A percentile compares a stretch with the other conserved stretches of the same genome.
These are phyloP conservation scores for Allolobophora icterica DNA, from an alignment of 2,888 invertebrate species.

Conservation along the genomic window DNA sequence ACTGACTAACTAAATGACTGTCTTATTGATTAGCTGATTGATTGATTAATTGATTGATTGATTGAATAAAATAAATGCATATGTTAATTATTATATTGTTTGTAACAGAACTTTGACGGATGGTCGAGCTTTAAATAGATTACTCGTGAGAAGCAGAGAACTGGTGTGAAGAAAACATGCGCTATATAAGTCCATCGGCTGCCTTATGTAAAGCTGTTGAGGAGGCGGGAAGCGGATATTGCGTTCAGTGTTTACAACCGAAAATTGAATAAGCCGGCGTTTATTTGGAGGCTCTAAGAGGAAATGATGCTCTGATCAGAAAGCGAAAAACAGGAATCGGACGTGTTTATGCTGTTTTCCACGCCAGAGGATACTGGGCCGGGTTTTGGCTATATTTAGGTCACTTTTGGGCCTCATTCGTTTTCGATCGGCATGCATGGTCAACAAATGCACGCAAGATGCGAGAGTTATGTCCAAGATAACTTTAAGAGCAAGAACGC, in stretches of 20 bases:
- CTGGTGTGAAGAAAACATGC: not conserved
- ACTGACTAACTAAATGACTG: too few relatives aligned
- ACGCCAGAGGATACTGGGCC: not conserved
- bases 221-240: not conserved
- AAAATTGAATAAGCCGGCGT: not conserved
- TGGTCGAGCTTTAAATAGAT: not conserved
- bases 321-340: not conserved
- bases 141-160: not conserved
- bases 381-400: not conserved
- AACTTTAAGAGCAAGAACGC: not conserved
- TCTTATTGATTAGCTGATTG: too few relatives aligned
- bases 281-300: not conserved
- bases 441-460: not conserved
- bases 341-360: not conserved
- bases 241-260: not conserved
- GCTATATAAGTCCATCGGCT: not conserved
- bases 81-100: too few relatives aligned
- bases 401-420: not conserved
- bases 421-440: not conserved
- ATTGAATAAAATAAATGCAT: too few relatives aligned
- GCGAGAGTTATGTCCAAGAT: not conserved
- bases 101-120: too few relatives aligned
- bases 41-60: too few relatives aligned
- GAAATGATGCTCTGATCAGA: not conserved
- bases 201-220: not conserved